Evolutionary conservation across 2,797 vertebrate genomes (phyloP).

Genomic region (Cercopithecus mitis): DNA sequence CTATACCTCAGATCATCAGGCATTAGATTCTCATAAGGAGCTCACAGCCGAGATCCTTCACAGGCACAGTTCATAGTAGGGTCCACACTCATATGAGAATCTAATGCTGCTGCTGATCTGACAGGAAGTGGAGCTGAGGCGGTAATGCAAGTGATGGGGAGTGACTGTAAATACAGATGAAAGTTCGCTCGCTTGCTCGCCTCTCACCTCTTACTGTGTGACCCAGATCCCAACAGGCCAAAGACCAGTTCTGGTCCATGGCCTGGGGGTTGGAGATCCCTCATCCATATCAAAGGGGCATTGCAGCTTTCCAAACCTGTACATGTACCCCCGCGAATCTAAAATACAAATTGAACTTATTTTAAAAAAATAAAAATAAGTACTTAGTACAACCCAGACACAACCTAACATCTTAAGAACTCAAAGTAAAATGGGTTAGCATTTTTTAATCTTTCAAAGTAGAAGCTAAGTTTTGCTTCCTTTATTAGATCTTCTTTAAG

Average conservation of each 20-base stretch:
- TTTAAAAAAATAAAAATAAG: not conserved
- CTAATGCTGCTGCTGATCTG: not conserved
- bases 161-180: not conserved
- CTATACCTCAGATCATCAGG: not conserved
- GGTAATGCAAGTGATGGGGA: not conserved
- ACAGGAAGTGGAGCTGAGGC: not conserved
- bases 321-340: not conserved
- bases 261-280: not conserved
- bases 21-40: not conserved
- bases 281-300: not conserved
- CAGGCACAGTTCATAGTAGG: not conserved
- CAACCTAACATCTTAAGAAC: not conserved
- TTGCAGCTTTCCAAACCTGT: not conserved
- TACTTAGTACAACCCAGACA: not conserved
- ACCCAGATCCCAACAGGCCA: not conserved
- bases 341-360: not conserved
- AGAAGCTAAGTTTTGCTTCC: not conserved
- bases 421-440: not conserved
- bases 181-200: accelerated
- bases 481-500: not conserved
- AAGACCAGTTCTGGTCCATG: not conserved
- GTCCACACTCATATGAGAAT: not conserved
- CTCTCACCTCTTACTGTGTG: not conserved
- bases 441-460: not conserved
- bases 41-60: not conserved